phyloP scores from a whole-genome alignment of 2,113 vertebrate species.

The Alaudala cheleensis region DNA sequence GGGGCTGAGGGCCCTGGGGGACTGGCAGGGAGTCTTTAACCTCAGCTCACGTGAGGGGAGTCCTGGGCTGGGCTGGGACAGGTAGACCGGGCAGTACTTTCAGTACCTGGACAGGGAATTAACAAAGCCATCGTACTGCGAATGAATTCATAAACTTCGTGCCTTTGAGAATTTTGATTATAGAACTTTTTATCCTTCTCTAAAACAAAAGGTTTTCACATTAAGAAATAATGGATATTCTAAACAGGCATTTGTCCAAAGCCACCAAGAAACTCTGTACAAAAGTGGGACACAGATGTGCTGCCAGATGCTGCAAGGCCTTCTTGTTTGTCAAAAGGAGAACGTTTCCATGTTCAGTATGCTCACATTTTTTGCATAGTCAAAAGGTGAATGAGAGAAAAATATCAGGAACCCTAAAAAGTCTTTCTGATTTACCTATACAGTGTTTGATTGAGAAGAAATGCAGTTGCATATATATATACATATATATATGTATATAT shows the following conservation, averaged over 20 bases:
- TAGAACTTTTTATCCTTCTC: background rate
- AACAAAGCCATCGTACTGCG: background rate
- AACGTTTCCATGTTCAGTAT: background rate
- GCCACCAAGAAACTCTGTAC: background rate
- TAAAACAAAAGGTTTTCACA: background rate
- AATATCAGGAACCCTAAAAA: background rate
- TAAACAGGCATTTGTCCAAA: background rate
- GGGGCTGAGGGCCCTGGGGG: background rate
- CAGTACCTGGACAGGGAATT: background rate
- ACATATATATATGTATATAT: too few relatives aligned
- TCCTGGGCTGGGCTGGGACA: background rate
- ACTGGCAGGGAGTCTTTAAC: too few relatives aligned
- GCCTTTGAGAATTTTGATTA: background rate
- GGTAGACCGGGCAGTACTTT: background rate
- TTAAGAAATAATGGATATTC: background rate
- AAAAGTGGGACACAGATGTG: background rate
- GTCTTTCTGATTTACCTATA: background rate
- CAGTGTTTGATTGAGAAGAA: background rate
- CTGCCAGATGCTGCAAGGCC: background rate
- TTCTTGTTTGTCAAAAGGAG: background rate
- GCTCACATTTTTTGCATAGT: background rate
- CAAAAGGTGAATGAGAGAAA: background rate
- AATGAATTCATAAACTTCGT: accelerated
- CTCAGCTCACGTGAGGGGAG: background rate
- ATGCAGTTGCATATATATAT: background rate